Evolutionary conservation across 2,888 invertebrate genomes (phyloP).

Genomic region (Taphrorychus bicolor): DNA sequence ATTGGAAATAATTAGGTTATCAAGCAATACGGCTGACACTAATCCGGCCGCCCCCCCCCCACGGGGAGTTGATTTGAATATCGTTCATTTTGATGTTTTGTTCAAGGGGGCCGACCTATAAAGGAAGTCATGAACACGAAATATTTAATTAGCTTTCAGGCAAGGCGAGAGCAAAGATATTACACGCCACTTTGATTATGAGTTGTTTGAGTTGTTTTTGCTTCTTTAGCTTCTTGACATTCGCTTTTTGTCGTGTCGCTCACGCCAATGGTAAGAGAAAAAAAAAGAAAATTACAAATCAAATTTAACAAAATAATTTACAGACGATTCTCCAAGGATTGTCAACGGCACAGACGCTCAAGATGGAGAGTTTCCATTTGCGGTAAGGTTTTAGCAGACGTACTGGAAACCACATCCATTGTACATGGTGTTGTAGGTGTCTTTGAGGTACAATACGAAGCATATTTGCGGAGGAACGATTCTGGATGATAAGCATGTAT

Average conservation of each 20-base stretch:
- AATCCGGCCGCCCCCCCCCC: neutral
- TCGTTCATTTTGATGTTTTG: neutral
- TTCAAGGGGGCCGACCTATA: constrained; percentile 4
- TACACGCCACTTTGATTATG: neutral
- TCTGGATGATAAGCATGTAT: constrained; percentile 37
- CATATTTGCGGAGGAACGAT: constrained; percentile 42
- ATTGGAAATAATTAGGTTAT: neutral
- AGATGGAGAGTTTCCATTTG: constrained; percentile 48
- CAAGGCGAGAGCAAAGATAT: neutral
- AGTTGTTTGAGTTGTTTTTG: neutral
- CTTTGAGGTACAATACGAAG: constrained; percentile 30
- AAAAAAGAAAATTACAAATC: neutral
- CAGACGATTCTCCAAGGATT: constrained; percentile 40
- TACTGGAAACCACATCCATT: no score
- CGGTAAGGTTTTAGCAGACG: constrained; percentile 42
- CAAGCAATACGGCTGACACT: neutral
- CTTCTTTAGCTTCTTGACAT: neutral
- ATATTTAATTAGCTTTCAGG: neutral
- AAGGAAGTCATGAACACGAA: constrained; percentile 8
- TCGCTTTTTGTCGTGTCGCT: neutral
- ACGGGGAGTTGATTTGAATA: neutral
- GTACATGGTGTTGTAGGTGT: constrained; percentile 41
- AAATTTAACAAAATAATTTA: constrained; percentile 3
- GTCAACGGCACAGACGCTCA: constrained; percentile 47
- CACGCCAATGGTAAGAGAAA: constrained; percentile 1